A percentile compares a stretch with the other conserved stretches of the same genome.
phyloP scores from a whole-genome alignment of 2,888 invertebrate genomes.

The Andrena fulva region DNA sequence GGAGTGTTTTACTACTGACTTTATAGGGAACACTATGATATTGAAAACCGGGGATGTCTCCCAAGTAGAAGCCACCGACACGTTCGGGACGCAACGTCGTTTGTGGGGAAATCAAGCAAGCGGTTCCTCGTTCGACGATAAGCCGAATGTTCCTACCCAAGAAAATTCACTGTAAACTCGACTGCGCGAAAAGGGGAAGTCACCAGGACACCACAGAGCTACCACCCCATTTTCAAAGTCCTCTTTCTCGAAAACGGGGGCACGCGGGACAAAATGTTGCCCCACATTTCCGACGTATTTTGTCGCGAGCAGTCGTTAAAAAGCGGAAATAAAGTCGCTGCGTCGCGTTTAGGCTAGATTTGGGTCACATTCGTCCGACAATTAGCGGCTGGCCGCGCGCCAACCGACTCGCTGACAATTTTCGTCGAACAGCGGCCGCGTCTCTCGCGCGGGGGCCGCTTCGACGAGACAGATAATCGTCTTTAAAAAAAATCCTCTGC shows the following conservation, averaged over 20 bases:
- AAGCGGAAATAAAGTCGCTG: background rate
- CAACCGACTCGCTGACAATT: constrained; percentile 4
- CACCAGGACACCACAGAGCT: background rate
- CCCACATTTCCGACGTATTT: background rate
- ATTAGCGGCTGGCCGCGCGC: constrained; percentile 2
- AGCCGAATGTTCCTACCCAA: too few relatives aligned
- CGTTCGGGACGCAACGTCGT: too few relatives aligned
- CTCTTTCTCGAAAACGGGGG: background rate
- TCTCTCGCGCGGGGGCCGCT: background rate
- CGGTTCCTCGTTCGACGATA: too few relatives aligned
- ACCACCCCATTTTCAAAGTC: background rate
- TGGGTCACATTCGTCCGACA: constrained; percentile 5
- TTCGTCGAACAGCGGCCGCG: background rate
- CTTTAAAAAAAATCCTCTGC: background rate
- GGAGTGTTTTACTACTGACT: background rate
- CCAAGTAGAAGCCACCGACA: too few relatives aligned
- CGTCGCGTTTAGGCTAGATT: background rate
- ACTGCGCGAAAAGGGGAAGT: too few relatives aligned
- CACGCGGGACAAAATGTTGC: background rate
- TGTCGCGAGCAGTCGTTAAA: background rate
- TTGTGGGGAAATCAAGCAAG: too few relatives aligned
- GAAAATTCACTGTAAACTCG: background rate
- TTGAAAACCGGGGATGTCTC: background rate
- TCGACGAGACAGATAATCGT: constrained; percentile 1
- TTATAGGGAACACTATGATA: background rate